phyloP scores from a whole-genome alignment of 2,113 vertebrate species.

The Ciconia stormi region DNA sequence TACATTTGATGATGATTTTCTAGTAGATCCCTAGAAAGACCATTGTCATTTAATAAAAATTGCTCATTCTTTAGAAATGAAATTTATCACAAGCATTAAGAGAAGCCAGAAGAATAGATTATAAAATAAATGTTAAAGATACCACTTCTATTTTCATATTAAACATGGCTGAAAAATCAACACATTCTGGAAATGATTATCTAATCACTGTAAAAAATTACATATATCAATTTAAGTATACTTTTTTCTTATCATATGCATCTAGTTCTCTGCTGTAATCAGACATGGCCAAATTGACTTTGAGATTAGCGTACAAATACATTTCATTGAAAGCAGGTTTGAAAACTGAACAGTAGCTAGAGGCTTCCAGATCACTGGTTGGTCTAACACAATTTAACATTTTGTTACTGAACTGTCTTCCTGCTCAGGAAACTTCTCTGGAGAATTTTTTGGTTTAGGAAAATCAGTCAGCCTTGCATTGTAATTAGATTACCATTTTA shows the following conservation, averaged over 20 bases:
- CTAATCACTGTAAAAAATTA: conserved; percentile 40
- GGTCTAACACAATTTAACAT: conserved; percentile 22
- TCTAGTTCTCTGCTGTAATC: conserved; percentile 45
- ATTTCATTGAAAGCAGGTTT: conserved; percentile 57
- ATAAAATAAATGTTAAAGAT: neutral
- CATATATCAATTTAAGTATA: conserved; percentile 35
- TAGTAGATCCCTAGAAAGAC: neutral
- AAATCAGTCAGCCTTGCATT: conserved; percentile 26
- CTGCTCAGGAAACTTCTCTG: conserved; percentile 46
- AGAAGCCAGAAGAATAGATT: neutral
- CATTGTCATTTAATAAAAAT: conserved; percentile 18
- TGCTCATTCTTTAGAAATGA: neutral
- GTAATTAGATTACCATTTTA: conserved; percentile 58
- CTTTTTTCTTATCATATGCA: conserved; percentile 28
- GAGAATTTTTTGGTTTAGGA: conserved; percentile 32
- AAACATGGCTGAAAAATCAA: conserved; percentile 23
- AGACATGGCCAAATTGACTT: conserved; percentile 40
- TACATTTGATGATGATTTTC: neutral
- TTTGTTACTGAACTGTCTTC: conserved; percentile 40
- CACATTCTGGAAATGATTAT: conserved; percentile 54
- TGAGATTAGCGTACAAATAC: conserved; percentile 50
- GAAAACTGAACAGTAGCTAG: conserved; percentile 51
- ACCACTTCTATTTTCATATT: neutral
- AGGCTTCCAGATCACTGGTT: conserved; percentile 11
- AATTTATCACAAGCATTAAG: neutral